A percentile compares a stretch with the other conserved stretches of the same genome.
Conservation (phyloP, 1,140 invertebrate genomes). For the Parapsyche elsis region DNA sequence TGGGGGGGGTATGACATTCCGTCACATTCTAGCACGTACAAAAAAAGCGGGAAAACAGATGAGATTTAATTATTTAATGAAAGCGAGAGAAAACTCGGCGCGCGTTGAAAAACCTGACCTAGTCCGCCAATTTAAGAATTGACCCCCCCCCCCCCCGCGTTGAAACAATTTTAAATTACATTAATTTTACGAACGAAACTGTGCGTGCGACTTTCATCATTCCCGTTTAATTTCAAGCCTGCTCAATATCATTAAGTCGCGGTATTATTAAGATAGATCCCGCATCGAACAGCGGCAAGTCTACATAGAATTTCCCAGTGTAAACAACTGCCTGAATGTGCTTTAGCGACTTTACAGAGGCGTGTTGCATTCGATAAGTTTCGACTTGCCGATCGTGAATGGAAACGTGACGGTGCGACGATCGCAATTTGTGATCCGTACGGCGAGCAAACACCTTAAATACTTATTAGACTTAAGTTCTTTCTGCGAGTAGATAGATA, state of each 20-base stretch:
- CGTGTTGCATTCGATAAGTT: background rate
- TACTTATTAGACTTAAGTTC: constrained; percentile 55
- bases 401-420: background rate
- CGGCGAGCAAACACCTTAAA: constrained; percentile 53
- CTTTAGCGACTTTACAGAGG: background rate
- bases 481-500: constrained; percentile 46
- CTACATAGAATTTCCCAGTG: constrained; percentile 35
- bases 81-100: constrained; percentile 44
- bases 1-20: background rate
- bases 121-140: background rate
- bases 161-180: background rate
- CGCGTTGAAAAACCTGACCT: constrained; percentile 46
- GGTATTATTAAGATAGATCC: constrained; percentile 1
- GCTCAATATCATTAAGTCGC: constrained; percentile 7
- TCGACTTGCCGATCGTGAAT: background rate
- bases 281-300: constrained; percentile 9
- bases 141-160: background rate
- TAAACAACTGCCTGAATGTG: constrained; percentile 34
- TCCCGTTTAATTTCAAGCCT: background rate
- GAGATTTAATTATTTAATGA: constrained; percentile 54
- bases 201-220: background rate
- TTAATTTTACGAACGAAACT: background rate
- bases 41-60: background rate
- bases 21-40: background rate
- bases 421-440: background rate